Percentiles rank a stretch among this genome's conserved stretches.
Evolutionary conservation across 2,797 vertebrate species (phyloP).

Genomic region (Oryzias sinensis): DNA sequence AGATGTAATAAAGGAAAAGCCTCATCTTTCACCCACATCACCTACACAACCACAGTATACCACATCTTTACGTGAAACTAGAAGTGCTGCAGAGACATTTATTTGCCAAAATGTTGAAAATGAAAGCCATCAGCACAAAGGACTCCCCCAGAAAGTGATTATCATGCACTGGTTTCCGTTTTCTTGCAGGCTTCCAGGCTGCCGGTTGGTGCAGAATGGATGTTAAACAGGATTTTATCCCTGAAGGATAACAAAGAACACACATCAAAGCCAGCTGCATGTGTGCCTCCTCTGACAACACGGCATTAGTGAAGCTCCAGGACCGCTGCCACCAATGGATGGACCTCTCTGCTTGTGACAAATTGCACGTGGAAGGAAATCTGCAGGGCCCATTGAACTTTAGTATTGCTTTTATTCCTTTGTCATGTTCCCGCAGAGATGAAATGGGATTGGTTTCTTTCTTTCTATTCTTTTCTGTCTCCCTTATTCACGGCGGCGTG

Average conservation of each 20-base stretch:
- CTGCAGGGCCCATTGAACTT: slow-evolving; percentile 75
- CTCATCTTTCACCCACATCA: too few relatives aligned
- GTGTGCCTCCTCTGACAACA: slow-evolving; percentile 20
- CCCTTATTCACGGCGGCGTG: slow-evolving; percentile 60
- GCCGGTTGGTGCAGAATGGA: background rate
- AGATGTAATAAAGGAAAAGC: too few relatives aligned
- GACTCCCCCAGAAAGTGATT: too few relatives aligned
- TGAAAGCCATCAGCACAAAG: too few relatives aligned
- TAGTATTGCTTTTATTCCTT: slow-evolving; percentile 76
- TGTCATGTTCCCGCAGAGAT: slow-evolving; percentile 74
- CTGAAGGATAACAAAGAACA: slow-evolving; percentile 12
- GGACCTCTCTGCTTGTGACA: slow-evolving; percentile 72
- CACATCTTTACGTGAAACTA: too few relatives aligned
- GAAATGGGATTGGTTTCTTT: slow-evolving; percentile 65
- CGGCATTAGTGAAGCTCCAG: slow-evolving; percentile 26
- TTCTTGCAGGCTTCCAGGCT: background rate
- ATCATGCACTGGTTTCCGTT: too few relatives aligned
- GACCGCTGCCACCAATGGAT: slow-evolving; percentile 30
- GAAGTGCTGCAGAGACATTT: too few relatives aligned
- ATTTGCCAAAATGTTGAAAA: too few relatives aligned
- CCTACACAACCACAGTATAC: too few relatives aligned
- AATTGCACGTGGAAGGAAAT: slow-evolving; percentile 72
- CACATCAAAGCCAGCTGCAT: background rate
- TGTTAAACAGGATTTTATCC: slow-evolving; percentile 5
- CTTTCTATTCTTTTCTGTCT: slow-evolving; percentile 25